A percentile compares a stretch with the other conserved stretches of the same genome.
Evolutionary conservation across 2,888 invertebrate species (phyloP).

Genomic region (Nesidiocoris tenuis): DNA sequence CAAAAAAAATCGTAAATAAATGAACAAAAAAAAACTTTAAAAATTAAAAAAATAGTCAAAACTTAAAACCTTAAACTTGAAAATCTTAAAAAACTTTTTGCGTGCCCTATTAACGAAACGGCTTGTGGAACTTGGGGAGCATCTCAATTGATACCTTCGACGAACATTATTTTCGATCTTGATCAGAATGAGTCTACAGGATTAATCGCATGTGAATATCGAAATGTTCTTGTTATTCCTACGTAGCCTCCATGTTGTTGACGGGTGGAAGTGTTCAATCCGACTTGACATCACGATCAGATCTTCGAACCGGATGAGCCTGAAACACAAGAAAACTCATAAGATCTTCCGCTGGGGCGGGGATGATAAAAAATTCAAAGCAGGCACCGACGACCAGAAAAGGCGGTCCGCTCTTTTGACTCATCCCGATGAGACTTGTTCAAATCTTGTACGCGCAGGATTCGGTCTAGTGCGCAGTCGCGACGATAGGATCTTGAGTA

Average conservation of each 20-base stretch:
- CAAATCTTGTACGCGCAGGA: conserved; percentile 31
- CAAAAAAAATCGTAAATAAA: too few relatives aligned
- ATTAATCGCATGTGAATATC: not conserved
- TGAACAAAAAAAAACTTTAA: too few relatives aligned
- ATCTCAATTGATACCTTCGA: too few relatives aligned
- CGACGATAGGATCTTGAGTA: conserved; percentile 20
- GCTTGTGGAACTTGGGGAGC: too few relatives aligned
- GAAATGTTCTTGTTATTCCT: not conserved
- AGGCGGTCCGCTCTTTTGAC: conserved; percentile 2
- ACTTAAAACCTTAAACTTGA: too few relatives aligned
- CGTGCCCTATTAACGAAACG: too few relatives aligned
- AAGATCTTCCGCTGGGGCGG: not conserved
- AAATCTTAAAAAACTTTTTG: too few relatives aligned
- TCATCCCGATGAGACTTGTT: conserved; percentile 33
- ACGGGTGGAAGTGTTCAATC: not conserved
- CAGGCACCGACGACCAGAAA: not conserved
- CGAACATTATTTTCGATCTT: too few relatives aligned
- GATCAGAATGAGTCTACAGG: too few relatives aligned
- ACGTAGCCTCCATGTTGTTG: not conserved
- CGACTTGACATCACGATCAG: not conserved
- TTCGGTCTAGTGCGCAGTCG: conserved; percentile 6
- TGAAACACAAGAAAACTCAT: not conserved
- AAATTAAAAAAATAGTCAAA: too few relatives aligned
- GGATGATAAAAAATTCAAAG: not conserved
- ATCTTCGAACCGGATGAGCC: not conserved